phyloP scores from a whole-genome alignment of 2,797 vertebrate genomes.

The Cynodonichthys magdalenae region DNA sequence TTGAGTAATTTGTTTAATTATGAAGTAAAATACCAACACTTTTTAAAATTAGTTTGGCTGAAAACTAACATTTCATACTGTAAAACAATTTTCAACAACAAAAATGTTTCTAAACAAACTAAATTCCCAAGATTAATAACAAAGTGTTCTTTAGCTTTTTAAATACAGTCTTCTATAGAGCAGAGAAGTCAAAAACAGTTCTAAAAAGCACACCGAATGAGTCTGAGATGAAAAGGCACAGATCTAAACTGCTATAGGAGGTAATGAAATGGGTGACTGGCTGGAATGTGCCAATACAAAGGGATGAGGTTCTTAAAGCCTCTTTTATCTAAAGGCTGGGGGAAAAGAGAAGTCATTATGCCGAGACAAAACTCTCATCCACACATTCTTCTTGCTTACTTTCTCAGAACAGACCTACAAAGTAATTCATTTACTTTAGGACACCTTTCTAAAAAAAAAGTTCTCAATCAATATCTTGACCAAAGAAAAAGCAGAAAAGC shows the following conservation, averaged over 20 bases:
- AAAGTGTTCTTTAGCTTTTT: too few species aligned
- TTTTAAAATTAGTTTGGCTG: too few species aligned
- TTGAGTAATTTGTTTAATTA: too few species aligned
- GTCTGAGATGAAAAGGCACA: slow-evolving; percentile 21
- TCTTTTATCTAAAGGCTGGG: slow-evolving; percentile 43
- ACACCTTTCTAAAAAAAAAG: slow-evolving; percentile 67
- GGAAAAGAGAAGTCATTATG: slow-evolving; percentile 58
- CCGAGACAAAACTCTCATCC: slow-evolving; percentile 7
- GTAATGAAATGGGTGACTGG: slow-evolving; percentile 67
- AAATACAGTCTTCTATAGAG: not conserved
- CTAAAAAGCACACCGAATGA: not conserved
- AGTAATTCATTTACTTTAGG: slow-evolving; percentile 80
- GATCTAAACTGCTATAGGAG: slow-evolving; percentile 51
- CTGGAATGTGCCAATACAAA: slow-evolving; percentile 45
- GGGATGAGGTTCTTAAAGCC: slow-evolving; percentile 35
- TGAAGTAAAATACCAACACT: too few species aligned
- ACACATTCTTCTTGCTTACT: slow-evolving; percentile 32
- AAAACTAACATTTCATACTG: too few species aligned
- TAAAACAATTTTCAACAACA: not conserved
- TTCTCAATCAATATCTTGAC: slow-evolving; percentile 74
- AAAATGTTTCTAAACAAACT: not conserved
- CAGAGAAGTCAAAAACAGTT: slow-evolving; percentile 7
- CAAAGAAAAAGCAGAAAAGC: slow-evolving; percentile 56
- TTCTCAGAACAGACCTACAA: slow-evolving; percentile 45
- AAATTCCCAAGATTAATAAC: too few species aligned